A percentile compares a stretch with the other conserved stretches of the same genome.
Evolutionary conservation across 2,888 invertebrate species (phyloP).

Genomic region (Trachelus stipa): DNA sequence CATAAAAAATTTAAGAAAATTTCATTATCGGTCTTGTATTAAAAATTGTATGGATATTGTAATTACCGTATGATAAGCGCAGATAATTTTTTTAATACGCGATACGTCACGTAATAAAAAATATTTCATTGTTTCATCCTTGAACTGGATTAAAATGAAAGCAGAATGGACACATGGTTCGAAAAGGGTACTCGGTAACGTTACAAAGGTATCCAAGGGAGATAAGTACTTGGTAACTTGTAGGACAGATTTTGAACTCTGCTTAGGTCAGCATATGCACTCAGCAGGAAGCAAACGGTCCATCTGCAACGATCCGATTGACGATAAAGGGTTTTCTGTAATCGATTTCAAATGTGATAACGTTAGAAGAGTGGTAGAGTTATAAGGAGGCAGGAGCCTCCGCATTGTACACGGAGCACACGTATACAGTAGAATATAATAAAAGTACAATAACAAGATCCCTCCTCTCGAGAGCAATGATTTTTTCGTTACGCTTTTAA

Average conservation of each 20-base stretch:
- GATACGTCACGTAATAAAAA: neutral
- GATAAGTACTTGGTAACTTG: conserved; percentile 63
- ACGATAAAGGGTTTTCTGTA: conserved; percentile 49
- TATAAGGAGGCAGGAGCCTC: conserved; percentile 12
- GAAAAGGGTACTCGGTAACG: conserved; percentile 54
- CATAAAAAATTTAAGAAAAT: neutral
- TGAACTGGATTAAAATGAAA: neutral
- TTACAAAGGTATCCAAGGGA: conserved; percentile 65
- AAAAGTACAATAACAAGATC: neutral
- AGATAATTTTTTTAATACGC: neutral
- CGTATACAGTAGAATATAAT: neutral
- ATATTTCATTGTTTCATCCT: neutral
- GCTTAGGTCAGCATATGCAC: conserved; percentile 60
- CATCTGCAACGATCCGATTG: conserved; percentile 56
- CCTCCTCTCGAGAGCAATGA: conserved; percentile 12
- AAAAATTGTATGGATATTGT: neutral
- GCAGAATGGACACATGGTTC: conserved; percentile 57
- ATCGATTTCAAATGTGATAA: conserved; percentile 56
- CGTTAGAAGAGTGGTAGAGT: conserved; percentile 22
- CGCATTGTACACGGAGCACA: neutral
- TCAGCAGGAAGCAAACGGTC: conserved; percentile 53
- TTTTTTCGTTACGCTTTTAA: conserved; percentile 42
- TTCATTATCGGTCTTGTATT: neutral
- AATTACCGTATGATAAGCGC: neutral
- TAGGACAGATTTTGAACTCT: conserved; percentile 56